A percentile compares a stretch with the other conserved stretches of the same genome.
Evolutionary conservation across 2,113 vertebrate species (phyloP).

Genomic region (Takifugu bimaculatus): DNA sequence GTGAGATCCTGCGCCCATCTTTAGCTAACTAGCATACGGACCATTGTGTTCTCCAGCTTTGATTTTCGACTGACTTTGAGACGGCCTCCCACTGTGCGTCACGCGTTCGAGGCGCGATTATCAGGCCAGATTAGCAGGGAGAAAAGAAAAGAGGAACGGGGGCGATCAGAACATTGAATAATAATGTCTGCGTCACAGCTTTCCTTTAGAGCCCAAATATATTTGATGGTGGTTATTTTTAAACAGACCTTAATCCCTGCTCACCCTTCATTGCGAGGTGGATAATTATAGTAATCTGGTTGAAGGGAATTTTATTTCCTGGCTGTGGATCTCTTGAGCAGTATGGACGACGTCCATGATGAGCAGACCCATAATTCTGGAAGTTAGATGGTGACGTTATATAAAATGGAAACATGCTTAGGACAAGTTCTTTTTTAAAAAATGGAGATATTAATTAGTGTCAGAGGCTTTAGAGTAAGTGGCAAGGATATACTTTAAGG

Average conservation of each 20-base stretch:
- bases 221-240: constrained; percentile 66
- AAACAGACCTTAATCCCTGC: constrained; percentile 61
- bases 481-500: constrained; percentile 23
- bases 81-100: constrained; percentile 41
- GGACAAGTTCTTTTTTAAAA: not conserved
- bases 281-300: constrained; percentile 70
- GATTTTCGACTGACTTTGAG: constrained; percentile 55
- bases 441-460: constrained; percentile 29
- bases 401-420: not conserved
- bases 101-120: constrained; percentile 43
- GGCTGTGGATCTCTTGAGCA: constrained; percentile 27
- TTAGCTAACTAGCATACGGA: constrained; percentile 53
- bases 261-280: constrained; percentile 55
- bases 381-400: not conserved
- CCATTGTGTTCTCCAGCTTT: constrained; percentile 49
- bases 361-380: constrained; percentile 17
- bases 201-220: constrained; percentile 60
- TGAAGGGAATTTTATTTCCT: constrained; percentile 56
- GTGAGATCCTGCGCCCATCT: constrained; percentile 20
- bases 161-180: constrained; percentile 8
- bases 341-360: constrained; percentile 23
- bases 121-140: constrained; percentile 58
- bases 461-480: not conserved
- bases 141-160: constrained; percentile 26
- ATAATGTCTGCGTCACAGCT: constrained; percentile 42